Evolutionary conservation across 2,797 vertebrate species (phyloP), one percentile per base, ranked within the genome.

Genomic region (Dallia pectoralis): DNA sequence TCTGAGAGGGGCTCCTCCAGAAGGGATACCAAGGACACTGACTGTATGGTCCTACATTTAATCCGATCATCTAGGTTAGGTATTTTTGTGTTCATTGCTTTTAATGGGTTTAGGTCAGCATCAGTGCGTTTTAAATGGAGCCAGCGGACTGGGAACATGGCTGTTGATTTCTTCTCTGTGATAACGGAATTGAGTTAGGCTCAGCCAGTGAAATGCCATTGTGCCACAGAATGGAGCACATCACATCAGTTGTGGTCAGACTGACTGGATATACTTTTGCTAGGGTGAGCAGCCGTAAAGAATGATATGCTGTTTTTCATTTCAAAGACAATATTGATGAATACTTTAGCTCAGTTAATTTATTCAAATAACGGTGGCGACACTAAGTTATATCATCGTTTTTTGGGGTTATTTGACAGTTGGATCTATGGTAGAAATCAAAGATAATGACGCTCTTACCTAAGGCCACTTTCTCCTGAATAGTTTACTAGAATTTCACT

Each of bases 31-130:
- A 49, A 72, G 67, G 72, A 62, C 72, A 64, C n/a, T 40, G 71
- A 30, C 72, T 25, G 53, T 22, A 59, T 59, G 62, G 62, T 64
- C 68, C 19, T 51, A 59, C 14, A 65, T 70, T 70, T 74, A 77
- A 77, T 77, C 67, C 71, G 49, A 73, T 77, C 68, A 77, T 64
- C 47, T 29, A 27, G 59, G 67, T 49, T 32, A 30, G 70, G 76
- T 25, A 61, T 61, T 29, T 30, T 19, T 53, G 49, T 67, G 72
- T 78, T 64, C 72, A 67, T 61, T 48, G 70, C 48, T 19, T 32
- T 18, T 75, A 75, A 75, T 79, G 67, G 77, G 70, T 70, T 76
- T 73, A 70, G 67, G 6, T 25, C 67, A 49, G 65, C 36, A 36
- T 70, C 30, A 67, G 59, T 33, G 67, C 67, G 61, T 27, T 69